Percentiles rank a stretch among this genome's conserved stretches.
Conservation (phyloP, 2,888 invertebrate species). For the Cantharis rufa region DNA sequence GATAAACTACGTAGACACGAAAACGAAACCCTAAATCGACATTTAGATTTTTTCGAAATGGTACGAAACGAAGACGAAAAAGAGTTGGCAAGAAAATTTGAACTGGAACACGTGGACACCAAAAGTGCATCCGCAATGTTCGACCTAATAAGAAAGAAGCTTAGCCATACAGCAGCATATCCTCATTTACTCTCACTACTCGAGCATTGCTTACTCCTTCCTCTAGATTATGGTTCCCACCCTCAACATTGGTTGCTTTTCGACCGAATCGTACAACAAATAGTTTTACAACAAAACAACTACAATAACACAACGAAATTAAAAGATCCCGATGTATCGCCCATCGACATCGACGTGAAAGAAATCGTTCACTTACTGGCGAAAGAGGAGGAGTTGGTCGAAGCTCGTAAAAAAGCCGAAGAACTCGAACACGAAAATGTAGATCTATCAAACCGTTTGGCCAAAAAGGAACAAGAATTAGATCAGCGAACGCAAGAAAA, state of each 20-base stretch:
- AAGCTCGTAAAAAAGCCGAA: conserved; percentile 83
- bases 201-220: conserved; percentile 84
- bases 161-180: conserved; percentile 91
- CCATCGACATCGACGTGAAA: conserved; percentile 86
- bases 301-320: conserved; percentile 38
- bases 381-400: conserved; percentile 90
- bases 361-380: conserved; percentile 89
- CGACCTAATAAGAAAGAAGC: conserved; percentile 82
- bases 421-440: conserved; percentile 87
- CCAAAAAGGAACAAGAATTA: conserved; percentile 91
- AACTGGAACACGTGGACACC: conserved; percentile 89
- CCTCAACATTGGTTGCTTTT: conserved; percentile 93
- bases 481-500: conserved; percentile 89
- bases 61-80: conserved; percentile 95
- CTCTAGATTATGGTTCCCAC: conserved; percentile 83
- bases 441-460: conserved; percentile 82
- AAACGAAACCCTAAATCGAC: conserved; percentile 91
- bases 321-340: conserved; percentile 81
- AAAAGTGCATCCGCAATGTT: conserved; percentile 94
- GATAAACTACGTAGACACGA: conserved; percentile 91
- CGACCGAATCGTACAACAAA: conserved; percentile 92
- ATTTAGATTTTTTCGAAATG: conserved; percentile 99
- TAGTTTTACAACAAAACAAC: conserved; percentile 76
- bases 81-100: conserved; percentile 87
- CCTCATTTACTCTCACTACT: conserved; percentile 89